Evolutionary conservation across 2,888 invertebrate species (phyloP).

Genomic region (Drosophila eohydei): DNA sequence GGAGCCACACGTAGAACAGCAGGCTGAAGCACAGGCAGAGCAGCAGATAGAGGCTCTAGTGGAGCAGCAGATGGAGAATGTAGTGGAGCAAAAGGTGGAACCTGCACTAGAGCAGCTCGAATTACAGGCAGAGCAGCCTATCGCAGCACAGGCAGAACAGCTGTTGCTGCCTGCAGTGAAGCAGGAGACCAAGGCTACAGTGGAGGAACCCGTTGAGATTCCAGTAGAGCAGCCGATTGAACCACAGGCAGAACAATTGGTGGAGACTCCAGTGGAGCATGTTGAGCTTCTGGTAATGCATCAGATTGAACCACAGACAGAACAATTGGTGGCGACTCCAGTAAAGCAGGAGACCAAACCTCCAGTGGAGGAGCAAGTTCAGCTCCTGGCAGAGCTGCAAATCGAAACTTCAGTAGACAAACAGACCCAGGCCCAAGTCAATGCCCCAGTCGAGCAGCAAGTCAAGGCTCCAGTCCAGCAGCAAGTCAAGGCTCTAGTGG

Average conservation of each 20-base stretch:
- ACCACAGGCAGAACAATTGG: not conserved
- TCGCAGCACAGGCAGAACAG: not conserved
- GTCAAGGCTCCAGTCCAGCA: not conserved
- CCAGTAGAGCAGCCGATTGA: not conserved
- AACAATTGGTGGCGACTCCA: too few relatives aligned
- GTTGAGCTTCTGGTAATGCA: not conserved
- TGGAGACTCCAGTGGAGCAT: not conserved
- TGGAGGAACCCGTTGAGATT: not conserved
- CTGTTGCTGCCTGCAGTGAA: not conserved
- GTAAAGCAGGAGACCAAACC: not conserved
- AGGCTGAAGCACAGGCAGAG: not conserved
- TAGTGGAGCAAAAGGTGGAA: not conserved
- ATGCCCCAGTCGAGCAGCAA: not conserved
- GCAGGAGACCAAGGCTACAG: not conserved
- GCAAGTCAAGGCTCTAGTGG: not conserved
- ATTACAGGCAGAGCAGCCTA: not conserved
- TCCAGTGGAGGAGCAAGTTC: not conserved
- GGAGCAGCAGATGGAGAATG: not conserved
- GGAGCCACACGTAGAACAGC: conserved; percentile 26
- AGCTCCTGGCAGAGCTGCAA: not conserved
- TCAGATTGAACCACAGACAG: not conserved
- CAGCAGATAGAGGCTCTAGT: not conserved
- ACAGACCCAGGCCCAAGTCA: not conserved
- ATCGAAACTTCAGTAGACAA: not conserved
- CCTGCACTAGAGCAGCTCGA: not conserved